These are phyloP conservation scores for Adrianichthys oophorus DNA, from an alignment of 2,797 vertebrate species.

Conservation along the genomic window DNA sequence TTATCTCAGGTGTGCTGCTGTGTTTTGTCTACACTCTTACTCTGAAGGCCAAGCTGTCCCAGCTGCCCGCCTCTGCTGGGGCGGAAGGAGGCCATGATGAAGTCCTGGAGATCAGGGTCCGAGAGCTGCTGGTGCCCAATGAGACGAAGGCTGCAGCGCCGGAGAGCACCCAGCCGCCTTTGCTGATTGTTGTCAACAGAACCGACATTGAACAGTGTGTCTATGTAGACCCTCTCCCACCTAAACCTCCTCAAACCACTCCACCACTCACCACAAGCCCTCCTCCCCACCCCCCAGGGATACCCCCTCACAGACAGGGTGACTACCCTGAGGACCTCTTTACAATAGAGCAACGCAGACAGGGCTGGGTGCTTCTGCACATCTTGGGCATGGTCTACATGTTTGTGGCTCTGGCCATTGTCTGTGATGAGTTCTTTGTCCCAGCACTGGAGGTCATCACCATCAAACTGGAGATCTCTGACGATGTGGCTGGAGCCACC, in stretches of 20 bases:
- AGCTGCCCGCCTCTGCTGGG: conserved; percentile 21
- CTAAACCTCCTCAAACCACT: conserved; percentile 15
- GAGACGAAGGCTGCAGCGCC: conserved; percentile 34
- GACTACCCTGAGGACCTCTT: conserved; percentile 88
- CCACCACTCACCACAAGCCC: conserved; percentile 8
- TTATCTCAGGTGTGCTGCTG: conserved; percentile 76
- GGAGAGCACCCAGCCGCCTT: conserved; percentile 25
- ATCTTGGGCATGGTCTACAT: conserved; percentile 89
- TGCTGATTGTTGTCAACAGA: conserved; percentile 64
- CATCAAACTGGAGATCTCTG: conserved; percentile 84
- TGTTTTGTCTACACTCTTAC: conserved; percentile 78
- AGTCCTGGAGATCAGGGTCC: conserved; percentile 36
- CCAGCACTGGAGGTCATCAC: conserved; percentile 89
- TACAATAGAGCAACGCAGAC: conserved; percentile 82
- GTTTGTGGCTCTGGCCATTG: conserved; percentile 90
- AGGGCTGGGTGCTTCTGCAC: conserved; percentile 87
- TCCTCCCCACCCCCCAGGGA: conserved; percentile 18
- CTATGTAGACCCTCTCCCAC: conserved; percentile 77
- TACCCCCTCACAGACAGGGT: conserved; percentile 66
- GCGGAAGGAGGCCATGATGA: conserved; percentile 14
- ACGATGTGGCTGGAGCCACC: conserved; percentile 92
- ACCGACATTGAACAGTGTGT: conserved; percentile 81
- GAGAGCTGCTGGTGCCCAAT: conserved; percentile 57
- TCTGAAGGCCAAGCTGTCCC: conserved; percentile 61
- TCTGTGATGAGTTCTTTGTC: conserved; percentile 94